Conservation (phyloP, 2,888 invertebrate genomes). For the Polydrusus tereticollis region DNA sequence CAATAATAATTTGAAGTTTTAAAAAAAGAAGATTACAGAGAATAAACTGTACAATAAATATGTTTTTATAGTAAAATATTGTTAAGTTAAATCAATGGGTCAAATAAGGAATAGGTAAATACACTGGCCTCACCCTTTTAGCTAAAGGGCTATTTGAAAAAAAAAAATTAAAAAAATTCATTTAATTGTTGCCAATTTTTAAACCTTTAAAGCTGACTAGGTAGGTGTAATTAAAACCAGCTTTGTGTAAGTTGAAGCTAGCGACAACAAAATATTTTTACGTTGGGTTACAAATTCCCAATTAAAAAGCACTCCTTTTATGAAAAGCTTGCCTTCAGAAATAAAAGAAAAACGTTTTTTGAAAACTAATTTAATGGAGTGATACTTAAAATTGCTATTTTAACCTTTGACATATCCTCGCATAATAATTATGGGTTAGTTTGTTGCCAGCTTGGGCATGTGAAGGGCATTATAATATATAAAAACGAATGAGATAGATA, state of each 20-base stretch:
- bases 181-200: not conserved
- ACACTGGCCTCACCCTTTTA: no score
- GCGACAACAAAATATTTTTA: not conserved
- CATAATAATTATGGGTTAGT: slow-evolving; percentile 1
- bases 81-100: no score
- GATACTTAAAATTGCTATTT: slow-evolving; percentile 15
- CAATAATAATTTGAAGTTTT: no score
- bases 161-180: not conserved
- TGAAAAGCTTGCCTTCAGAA: not conserved
- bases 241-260: not conserved
- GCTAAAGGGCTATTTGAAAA: no score
- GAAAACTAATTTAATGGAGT: not conserved
- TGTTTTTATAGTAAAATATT: no score
- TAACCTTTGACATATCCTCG: slow-evolving; percentile 14
- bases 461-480: not conserved
- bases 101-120: no score
- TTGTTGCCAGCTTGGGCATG: not conserved
- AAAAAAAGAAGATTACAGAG: no score
- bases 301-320: not conserved
- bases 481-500: not conserved
- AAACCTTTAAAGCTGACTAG: not conserved
- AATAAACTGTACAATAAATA: no score
- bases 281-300: not conserved
- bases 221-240: not conserved
- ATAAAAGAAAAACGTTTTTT: not conserved